Base-by-base conservation (phyloP, 2,888 invertebrate species). In the Rosalia funebris region DNA sequence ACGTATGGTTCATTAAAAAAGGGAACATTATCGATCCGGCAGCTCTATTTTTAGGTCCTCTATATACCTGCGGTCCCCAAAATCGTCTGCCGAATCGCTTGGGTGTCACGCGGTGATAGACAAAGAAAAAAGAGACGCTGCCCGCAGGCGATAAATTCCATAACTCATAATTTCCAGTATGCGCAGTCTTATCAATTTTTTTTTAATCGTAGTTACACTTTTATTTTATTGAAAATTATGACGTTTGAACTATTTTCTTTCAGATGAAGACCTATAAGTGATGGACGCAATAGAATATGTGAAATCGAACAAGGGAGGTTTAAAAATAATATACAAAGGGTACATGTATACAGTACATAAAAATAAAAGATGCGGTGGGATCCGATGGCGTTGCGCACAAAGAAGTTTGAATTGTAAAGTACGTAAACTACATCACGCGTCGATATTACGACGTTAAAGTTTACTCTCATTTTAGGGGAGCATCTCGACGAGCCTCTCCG, bases 281-380 rank as follows among this genome's bases (percentile, higher is more conserved):
- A 61, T 61, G 61, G 61, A 66, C 12, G 36, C 47, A 54, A 50
- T 63, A 14, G 66, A 69, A 52, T 61, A 66, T 36, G 60, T 71
- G 12, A 66, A 64, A 44, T 83, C 83, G 11, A 83, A 83, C 67
- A 84, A 83, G 70, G 83, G 83, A 0, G 83, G 83, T 0, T 78
- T 82, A 52, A 83, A 83, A 71, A 72, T 84, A 11, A 83, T 84
- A 52, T 79, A 83, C 63, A 75, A 75, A 7, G 82, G 83, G 3
- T 83, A 80, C 53, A 83, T 83, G 82, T 84, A 84, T 68, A 83
- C 83, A 0, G 75, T 83, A 46, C 83, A 83, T 62, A 83, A 83
- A 63, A 80, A 78, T 54, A 69, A 77, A 5, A 81, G 81, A 66
- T 78, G 79, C 1, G 78, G 78, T 9, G 81, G 79, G 11, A 81